Evolutionary conservation across 2,888 invertebrate species (phyloP), one percentile per base, ranked within the genome.

Genomic region (Alentia gelatinosa): DNA sequence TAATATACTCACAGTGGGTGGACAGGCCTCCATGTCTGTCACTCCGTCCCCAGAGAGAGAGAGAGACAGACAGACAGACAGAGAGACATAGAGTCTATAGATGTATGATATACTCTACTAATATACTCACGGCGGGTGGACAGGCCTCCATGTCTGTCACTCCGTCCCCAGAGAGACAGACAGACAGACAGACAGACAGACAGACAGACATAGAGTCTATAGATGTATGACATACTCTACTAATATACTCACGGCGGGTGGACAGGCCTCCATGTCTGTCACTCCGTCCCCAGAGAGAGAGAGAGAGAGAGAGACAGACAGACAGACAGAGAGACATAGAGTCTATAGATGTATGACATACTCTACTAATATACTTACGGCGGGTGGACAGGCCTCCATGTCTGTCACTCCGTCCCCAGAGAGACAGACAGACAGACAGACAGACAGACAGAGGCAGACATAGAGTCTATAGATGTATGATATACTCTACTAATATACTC

Each of bases 101-200:
- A n/a, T 23, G n/a, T n/a, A n/a, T n/a, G n/a, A n/a, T n/a, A n/a
- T n/a, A n/a, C n/a, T n/a, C n/a, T n/a, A n/a, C n/a, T n/a, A n/a
- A 9, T 30, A 35, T 47, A 94, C 95, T 93, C 93, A 96, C 95
- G 19, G 96, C 96, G 42, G 95, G 95, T 4, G 99, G 99, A 94
- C 97, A 97, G 7, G 99, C 98, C 96, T 99, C 99, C 93, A 99
- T 97, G 96, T 99, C 99, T 0, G 99, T 99, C 79, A 98, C 98
- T 42, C 99, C 99, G 96, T 99, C 99, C 0, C 99, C 99, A n/a
- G n/a, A n/a, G n/a, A 42, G 15, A 42, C 7, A n/a, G n/a, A n/a
- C n/a, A 42, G 47, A 42, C 47, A 42, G 7, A 15, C 19, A 4
- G 56, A 19, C 12, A 12, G 56, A 19, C n/a, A n/a, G 56, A 3